phyloP scores from a whole-genome alignment of 1,140 invertebrate genomes.

The Oncopeltus fasciatus region DNA sequence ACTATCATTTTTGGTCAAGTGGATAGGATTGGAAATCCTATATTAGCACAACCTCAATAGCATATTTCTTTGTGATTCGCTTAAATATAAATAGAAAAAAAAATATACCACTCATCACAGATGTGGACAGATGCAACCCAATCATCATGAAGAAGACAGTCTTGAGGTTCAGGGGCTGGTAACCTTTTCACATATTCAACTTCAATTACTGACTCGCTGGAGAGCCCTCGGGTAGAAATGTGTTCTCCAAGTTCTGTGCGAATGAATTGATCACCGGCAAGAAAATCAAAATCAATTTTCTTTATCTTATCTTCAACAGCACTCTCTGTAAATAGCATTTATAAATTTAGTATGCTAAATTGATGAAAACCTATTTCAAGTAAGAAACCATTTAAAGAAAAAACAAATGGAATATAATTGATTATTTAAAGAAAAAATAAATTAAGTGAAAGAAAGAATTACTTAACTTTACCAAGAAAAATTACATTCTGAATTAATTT shows the following conservation, averaged over 20 bases:
- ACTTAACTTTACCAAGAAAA: too few relatives aligned
- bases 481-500: too few relatives aligned
- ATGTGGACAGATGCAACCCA: constrained; percentile 81
- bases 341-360: neutral
- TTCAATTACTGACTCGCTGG: constrained; percentile 62
- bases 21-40: too few relatives aligned
- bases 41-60: too few relatives aligned
- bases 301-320: constrained; percentile 28
- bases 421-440: too few relatives aligned
- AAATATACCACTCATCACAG: constrained; percentile 50
- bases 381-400: constrained; percentile 14
- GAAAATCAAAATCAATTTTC: constrained; percentile 71
- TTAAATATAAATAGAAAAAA: neutral
- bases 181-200: constrained; percentile 81
- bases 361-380: too few relatives aligned
- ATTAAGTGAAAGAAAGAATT: too few relatives aligned
- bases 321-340: neutral
- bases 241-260: constrained; percentile 50
- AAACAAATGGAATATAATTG: neutral
- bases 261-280: constrained; percentile 68
- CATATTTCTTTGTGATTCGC: too few relatives aligned
- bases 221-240: constrained; percentile 47
- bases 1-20: too few relatives aligned
- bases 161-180: constrained; percentile 75
- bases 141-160: constrained; percentile 85